Base-by-base conservation (phyloP, 2,113 vertebrate species). In the Anhinga anhinga region DNA sequence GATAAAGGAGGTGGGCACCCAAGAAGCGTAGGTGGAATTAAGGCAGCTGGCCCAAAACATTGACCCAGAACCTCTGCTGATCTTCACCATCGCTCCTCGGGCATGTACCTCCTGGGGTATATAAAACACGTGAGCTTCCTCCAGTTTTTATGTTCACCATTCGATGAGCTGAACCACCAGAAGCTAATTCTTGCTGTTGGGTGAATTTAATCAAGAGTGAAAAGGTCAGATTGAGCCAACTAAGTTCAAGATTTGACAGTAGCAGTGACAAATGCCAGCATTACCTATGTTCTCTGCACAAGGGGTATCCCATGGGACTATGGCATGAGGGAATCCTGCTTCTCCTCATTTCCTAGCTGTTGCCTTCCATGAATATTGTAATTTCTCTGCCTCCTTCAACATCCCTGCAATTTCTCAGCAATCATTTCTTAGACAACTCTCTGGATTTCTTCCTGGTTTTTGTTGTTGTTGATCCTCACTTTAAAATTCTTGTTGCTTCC, bases 91-190 rank as follows among this genome's bases (percentile, higher is more conserved):
- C 27, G 30, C 13, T 83, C 11, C 22, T 76, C 52, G 71, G 27
- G 26, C 10, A 13, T 13, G 5, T 56, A 14, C 9, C 11, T 72
- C 32, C n/a, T 27, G 21, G 47, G 4, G 25, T 9, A 12, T 59
- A 40, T 50, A 56, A 72, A 77, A 76, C 26, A n/a, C 0, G 0
- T 0, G 11, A 47, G 6, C 19, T 53, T 80, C 11, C 22, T 80
- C 4, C 21, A 13, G 7, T 34, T 88, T 74, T 88, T 7, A 45
- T 1, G 0, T 80, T 88, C 10, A 29, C 21, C 40, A 15, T 12
- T 89, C 0, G 0, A 29, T 90, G 25, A 79, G 22, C 27, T 74
- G 74, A 62, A 62, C 6, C 34, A 81, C 13, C 40, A 63, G 72
- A 86, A 79, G 15, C 0, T 63, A 65, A 62, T 47, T 92, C 7